These are phyloP conservation scores for Borostomias antarcticus DNA, from an alignment of 2,797 vertebrate genomes.

Conservation along the genomic window DNA sequence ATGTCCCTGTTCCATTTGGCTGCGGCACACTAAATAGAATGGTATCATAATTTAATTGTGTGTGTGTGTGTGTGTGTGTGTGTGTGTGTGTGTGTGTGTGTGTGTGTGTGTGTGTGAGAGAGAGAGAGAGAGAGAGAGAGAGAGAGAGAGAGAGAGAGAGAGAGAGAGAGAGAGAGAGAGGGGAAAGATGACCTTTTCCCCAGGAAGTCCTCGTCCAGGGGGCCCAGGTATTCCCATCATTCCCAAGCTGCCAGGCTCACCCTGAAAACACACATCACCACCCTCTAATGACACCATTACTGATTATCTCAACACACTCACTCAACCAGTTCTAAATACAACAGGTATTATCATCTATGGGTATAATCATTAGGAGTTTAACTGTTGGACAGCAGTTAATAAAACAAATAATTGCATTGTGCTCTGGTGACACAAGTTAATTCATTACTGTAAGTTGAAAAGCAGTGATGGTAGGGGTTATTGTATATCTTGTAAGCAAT, in stretches of 20 bases:
- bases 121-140: not conserved
- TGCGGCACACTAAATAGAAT: too few species aligned
- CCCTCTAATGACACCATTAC: not conserved
- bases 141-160: too few species aligned
- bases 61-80: not conserved
- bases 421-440: not conserved
- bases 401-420: not conserved
- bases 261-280: conserved; percentile 67
- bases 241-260: conserved; percentile 80
- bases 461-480: too few species aligned
- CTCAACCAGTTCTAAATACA: too few species aligned
- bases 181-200: conserved; percentile 88
- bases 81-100: not conserved
- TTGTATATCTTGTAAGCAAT: too few species aligned
- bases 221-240: conserved; percentile 74
- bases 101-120: not conserved
- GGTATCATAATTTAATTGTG: too few species aligned
- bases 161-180: too few species aligned
- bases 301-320: too few species aligned
- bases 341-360: too few species aligned
- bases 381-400: too few species aligned
- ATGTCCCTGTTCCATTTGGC: too few species aligned
- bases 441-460: not conserved
- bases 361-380: too few species aligned
- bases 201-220: conserved; percentile 75